Evolutionary conservation across 2,113 vertebrate genomes (phyloP), one percentile per base, ranked within the genome.

Genomic region (Oreochromis niloticus): DNA sequence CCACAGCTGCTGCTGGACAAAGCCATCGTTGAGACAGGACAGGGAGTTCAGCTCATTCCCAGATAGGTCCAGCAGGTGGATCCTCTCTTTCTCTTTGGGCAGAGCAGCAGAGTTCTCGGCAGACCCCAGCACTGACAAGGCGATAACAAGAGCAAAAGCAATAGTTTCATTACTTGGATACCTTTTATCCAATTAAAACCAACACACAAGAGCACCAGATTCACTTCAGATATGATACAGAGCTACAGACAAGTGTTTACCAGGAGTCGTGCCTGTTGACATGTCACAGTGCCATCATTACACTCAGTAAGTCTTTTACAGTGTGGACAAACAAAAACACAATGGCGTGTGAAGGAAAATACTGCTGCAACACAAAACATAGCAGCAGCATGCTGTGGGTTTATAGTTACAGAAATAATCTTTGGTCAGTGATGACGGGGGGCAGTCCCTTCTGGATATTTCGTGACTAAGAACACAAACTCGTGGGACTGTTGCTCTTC

Each of bases 51-150:
- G 89, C 85, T 99, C 99, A 86, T 99, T 99, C 34, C 97, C 98
- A 2, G 99, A 99, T 71, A 99, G 96, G 92, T 99, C 98, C 80
- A 99, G 90, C 66, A 98, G 97, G 34, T 96, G 97, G 93, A 99
- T 98, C 85, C 90, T 92, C 87, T 99, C 98, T 94, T 90, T 96
- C 85, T 99, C 98, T 63, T 93, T 95, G 48, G 81, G 75, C 91
- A 96, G 83, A 22, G 95, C 95, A 57, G 96, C 96, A 19, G 94
- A 92, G 88, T 93, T 97, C 43, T 98, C 98, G 10, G 93, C 50
- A 9, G 87, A 89, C 1, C 89, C 73, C n/a, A 93, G 48, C 5
- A 81, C 95, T 93, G 92, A 56, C 6, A 83, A 87, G 32, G 8
- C 4, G 6, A 86, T 1, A 54, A 75, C 83, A 52, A 52, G n/a